Evolutionary conservation across 2,113 vertebrate genomes (phyloP).

Genomic region (Fregata magnificens): DNA sequence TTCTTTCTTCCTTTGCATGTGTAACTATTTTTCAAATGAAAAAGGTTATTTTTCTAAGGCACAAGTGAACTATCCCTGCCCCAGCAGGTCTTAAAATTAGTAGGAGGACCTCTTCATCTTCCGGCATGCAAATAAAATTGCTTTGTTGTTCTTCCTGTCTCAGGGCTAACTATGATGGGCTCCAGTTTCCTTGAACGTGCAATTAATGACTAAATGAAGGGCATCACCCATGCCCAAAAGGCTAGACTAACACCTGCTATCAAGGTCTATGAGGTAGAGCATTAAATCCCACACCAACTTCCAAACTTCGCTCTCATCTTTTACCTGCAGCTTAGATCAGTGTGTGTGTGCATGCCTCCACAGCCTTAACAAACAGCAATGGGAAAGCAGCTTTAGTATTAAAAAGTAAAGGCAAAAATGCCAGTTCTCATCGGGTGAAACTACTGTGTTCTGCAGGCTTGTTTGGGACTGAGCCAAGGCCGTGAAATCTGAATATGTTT

Average conservation of each 20-base stretch:
- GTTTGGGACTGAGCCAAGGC: not conserved
- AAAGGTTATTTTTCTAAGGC: not conserved
- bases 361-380: not conserved
- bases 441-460: not conserved
- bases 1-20: not conserved
- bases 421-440: not conserved
- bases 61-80: not conserved
- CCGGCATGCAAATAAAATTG: not conserved
- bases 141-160: not conserved
- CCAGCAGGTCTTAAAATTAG: not conserved
- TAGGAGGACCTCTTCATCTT: not conserved
- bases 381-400: not conserved
- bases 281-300: not conserved
- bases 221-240: not conserved
- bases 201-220: not conserved
- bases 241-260: not conserved
- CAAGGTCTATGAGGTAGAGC: not conserved
- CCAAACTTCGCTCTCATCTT: not conserved
- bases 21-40: not conserved
- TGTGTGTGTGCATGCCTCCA: rapidly evolving
- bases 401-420: not conserved
- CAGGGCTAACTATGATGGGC: not conserved
- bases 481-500: not conserved
- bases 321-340: not conserved
- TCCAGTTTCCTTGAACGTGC: not conserved